Base-by-base conservation (phyloP, 2,797 vertebrate species). In the Myotis pilosus region DNA sequence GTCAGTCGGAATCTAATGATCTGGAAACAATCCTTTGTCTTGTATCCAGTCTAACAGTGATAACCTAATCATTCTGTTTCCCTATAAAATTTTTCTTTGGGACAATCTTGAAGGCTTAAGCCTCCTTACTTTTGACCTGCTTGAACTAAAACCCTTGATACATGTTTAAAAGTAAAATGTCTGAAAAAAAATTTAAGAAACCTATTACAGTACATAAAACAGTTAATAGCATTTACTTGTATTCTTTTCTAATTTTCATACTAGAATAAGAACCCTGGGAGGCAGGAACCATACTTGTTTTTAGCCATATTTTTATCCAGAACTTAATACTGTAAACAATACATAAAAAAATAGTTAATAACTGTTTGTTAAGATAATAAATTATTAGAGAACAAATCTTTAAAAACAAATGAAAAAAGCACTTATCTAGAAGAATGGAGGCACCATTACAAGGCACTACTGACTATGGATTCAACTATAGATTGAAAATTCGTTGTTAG, bases 1-100 rank as follows among this genome's bases (percentile, higher is more conserved):
- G 94, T 94, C 96, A 94, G 92, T 85, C 84, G 92, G 90, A 83
- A 93, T 76, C 79, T 83, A 95, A 96, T 89, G 92, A 95, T 95
- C 92, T 93, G 76, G 87, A 94, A 96, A 95, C 79, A 95, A 93
- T 78, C 78, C 74, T 86, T 93, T 85, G 72, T 66, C 80, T 93
- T 94, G 64, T 68, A 89, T 82, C 41, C 66, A 75, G 79, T 92
- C 41, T 84, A 82, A 92, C 10, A 41, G 90, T 44, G 96, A 96
- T 96, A 94, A 94, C 72, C 85, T 90, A 92, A 93, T 96, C 93
- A 80, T 84, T 69, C 82, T 87, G 33, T 83, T 91, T 92, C 53
- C 76, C 85, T 90, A 76, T 44, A 62, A 78, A 86, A 30, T 78
- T 82, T 93, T 93, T 89, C 78, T 87, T 16, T 55, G 72, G 33